Base-by-base conservation (phyloP, 2,113 vertebrate genomes). In the Hydrolagus affinis region DNA sequence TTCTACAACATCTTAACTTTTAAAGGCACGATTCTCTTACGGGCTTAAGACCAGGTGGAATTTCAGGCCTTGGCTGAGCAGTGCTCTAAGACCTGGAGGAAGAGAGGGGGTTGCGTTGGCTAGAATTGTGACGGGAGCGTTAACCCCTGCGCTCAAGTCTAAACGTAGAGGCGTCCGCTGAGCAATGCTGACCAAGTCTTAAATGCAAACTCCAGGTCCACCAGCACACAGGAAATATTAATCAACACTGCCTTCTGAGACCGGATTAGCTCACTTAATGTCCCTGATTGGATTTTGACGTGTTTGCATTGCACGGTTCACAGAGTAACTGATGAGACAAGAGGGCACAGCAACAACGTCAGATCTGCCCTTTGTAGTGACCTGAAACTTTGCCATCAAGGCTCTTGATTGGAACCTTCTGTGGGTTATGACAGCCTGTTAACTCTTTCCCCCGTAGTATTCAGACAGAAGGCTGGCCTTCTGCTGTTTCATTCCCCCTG, bases 391-490 rank as follows among this genome's bases (percentile, higher is more conserved):
- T 62, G 8, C 86, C 23, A 57, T 89, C 87, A 60, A 0, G 86
- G 86, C 87, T 90, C 89, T 88, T 93, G 92, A 93, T 92, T 93
- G 91, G 91, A 93, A 93, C 92, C 92, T 92, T 92, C 92, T 93
- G 93, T 89, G 88, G 88, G 88, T 85, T n/a, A 85, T 85, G 86
- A 89, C 87, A 77, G 66, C 86, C 60, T 64, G 32, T 83, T 83
- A 83, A 83, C 78, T 66, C 78, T 66, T 83, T 83, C 28, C 60
- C 19, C 15, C 66, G 25, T 30, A 28, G 59, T 4, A 19, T 30
- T 83, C 25, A 64, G 25, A 83, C n/a, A 32, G 62, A 60, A 66
- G 78, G 14, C 30, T 32, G 23, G 11, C 57, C 25, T 28, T 62
- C 3, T 23, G 17, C 28, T 7, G 17, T 62, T 59, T 7, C 23